These are phyloP conservation scores for Gnatocerus cornutus DNA, from an alignment of 2,888 invertebrate genomes.

Conservation along the genomic window DNA sequence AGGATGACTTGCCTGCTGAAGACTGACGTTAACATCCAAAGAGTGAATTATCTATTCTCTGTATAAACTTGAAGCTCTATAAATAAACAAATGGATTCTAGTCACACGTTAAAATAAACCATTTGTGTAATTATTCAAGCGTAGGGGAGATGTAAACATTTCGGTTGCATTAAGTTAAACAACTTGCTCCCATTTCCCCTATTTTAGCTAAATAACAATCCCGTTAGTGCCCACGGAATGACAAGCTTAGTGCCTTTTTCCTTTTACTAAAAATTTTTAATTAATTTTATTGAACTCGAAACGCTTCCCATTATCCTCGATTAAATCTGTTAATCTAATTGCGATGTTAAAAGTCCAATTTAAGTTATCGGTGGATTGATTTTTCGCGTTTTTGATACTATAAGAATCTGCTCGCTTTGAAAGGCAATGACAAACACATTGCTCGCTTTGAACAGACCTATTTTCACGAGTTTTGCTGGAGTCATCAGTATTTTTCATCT, in stretches of 20 bases:
- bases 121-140: constrained; percentile 1
- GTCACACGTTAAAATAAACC: constrained; percentile 35
- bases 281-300: constrained; percentile 30
- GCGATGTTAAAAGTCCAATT: constrained; percentile 13
- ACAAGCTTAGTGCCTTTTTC: constrained; percentile 37
- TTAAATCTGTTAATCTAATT: constrained; percentile 19
- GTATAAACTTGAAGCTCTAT: constrained; percentile 4
- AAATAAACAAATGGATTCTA: constrained; percentile 31
- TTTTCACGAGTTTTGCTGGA: constrained; percentile 43
- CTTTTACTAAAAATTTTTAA: constrained; percentile 12
- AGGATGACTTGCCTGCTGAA: constrained; percentile 40
- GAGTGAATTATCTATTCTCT: constrained; percentile 28
- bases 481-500: constrained; percentile 46
- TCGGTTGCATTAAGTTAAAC: no score
- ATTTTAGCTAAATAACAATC: constrained; percentile 51
- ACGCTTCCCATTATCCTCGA: constrained; percentile 2
- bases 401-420: constrained; percentile 11
- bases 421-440: constrained; percentile 42
- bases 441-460: constrained; percentile 37
- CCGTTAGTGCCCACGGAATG: constrained; percentile 48
- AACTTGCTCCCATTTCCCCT: constrained; percentile 50
- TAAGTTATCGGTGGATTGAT: constrained; percentile 8
- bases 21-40: constrained; percentile 36
- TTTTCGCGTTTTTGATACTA: constrained; percentile 6
- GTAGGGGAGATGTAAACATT: no score